These are phyloP conservation scores for Endomychus coccineus DNA, from an alignment of 2,888 invertebrate genomes.

Conservation along the genomic window DNA sequence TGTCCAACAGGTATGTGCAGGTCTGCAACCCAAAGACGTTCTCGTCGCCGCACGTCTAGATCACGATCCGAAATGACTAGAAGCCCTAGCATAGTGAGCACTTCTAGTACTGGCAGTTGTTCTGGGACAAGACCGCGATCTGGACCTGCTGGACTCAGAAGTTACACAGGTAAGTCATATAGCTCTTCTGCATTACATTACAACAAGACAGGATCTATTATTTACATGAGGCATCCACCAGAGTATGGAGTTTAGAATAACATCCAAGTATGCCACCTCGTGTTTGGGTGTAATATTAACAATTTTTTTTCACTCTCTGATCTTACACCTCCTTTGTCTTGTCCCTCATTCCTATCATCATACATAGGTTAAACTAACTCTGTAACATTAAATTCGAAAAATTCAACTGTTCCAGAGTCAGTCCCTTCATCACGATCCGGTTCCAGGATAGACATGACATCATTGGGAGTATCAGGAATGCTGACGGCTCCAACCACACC, in stretches of 20 bases:
- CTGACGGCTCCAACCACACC: slow-evolving; percentile 71
- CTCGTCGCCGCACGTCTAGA: slow-evolving; percentile 10
- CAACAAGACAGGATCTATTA: too few relatives aligned
- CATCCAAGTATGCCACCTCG: too few relatives aligned
- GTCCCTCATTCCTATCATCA: too few relatives aligned
- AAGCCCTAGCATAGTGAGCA: slow-evolving; percentile 38
- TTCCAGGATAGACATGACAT: slow-evolving; percentile 61
- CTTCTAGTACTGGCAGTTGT: slow-evolving; percentile 26
- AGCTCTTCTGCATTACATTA: too few relatives aligned
- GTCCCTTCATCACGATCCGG: slow-evolving; percentile 67
- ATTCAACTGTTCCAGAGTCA: slow-evolving; percentile 47
- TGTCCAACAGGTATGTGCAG: slow-evolving; percentile 75
- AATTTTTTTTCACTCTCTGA: too few relatives aligned
- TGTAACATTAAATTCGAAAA: background rate
- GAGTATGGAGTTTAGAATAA: too few relatives aligned
- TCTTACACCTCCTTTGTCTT: too few relatives aligned
- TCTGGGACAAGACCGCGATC: slow-evolving; percentile 56
- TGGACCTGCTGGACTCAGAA: slow-evolving; percentile 64
- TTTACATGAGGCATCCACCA: too few relatives aligned
- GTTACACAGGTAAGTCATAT: slow-evolving; percentile 30
- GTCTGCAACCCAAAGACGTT: slow-evolving; percentile 13
- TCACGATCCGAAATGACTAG: slow-evolving; percentile 33
- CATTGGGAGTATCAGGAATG: slow-evolving; percentile 54
- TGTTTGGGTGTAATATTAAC: too few relatives aligned
- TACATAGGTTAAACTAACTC: too few relatives aligned